Percentiles rank a stretch among this genome's conserved stretches.
Evolutionary conservation across 1,140 invertebrate species (phyloP).

Genomic region (Eurosta solidaginis): DNA sequence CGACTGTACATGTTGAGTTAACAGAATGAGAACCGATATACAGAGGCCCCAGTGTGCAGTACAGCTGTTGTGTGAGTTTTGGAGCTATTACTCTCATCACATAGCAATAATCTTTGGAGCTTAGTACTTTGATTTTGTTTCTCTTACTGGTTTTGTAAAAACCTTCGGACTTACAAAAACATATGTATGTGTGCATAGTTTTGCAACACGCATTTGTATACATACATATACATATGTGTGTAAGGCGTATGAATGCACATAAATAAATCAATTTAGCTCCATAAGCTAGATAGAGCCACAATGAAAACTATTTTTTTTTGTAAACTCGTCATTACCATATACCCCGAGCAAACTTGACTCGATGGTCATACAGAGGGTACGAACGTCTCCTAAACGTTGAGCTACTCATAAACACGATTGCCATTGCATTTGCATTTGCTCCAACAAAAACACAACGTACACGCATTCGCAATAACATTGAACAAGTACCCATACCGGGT

Average conservation of each 20-base stretch:
- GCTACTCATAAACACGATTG: background rate
- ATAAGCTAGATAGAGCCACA: background rate
- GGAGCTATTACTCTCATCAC: background rate
- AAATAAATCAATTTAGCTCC: too few relatives aligned
- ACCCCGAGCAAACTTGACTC: conserved; percentile 20
- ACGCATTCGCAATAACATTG: conserved; percentile 25
- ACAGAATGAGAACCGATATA: too few relatives aligned
- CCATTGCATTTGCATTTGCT: background rate
- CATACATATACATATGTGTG: too few relatives aligned
- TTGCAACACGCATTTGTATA: background rate
- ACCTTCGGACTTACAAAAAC: background rate
- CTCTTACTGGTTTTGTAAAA: background rate
- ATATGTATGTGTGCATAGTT: background rate
- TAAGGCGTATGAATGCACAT: too few relatives aligned
- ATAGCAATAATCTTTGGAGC: background rate
- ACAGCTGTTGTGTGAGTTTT: background rate
- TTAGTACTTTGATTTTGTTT: background rate
- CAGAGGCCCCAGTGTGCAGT: background rate
- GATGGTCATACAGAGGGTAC: background rate
- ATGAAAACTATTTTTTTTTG: background rate
- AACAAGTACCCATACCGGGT: too few relatives aligned
- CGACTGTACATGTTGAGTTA: too few relatives aligned
- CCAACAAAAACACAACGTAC: background rate
- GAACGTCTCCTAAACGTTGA: background rate
- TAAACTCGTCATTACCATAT: conserved; percentile 21